Evolutionary conservation across 92 coral and sea anemone species (phyloP).

Genomic region (Porites evermanni): DNA sequence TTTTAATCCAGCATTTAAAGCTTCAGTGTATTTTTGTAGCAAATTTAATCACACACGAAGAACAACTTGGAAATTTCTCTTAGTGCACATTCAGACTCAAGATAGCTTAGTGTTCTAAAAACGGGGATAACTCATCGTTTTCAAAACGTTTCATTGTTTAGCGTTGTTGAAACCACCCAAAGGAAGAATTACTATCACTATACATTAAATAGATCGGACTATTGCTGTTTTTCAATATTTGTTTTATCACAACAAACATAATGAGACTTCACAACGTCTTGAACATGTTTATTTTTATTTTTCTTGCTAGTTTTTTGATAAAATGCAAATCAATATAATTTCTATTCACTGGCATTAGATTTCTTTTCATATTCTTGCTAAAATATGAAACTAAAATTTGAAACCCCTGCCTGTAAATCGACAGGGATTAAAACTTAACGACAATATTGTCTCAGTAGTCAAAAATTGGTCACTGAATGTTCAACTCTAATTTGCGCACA

Average conservation of each 20-base stretch:
- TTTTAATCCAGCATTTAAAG: not conserved
- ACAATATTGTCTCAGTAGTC: too few species aligned
- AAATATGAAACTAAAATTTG: too few species aligned
- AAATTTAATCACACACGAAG: constrained; percentile 6
- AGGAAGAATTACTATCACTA: constrained; percentile 1
- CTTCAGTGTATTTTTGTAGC: not conserved
- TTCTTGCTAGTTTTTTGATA: not conserved
- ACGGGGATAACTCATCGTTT: not conserved
- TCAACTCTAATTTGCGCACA: too few species aligned
- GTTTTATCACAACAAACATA: not conserved
- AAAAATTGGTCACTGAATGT: too few species aligned
- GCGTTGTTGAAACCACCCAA: not conserved
- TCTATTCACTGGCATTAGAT: not conserved
- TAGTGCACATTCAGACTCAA: too few species aligned
- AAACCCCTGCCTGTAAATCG: too few species aligned
- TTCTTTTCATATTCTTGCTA: not conserved
- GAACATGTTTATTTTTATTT: not conserved
- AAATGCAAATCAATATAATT: not conserved
- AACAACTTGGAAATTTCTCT: too few species aligned
- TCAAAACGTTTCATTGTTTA: not conserved
- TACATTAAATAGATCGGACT: not conserved
- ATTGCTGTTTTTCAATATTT: not conserved
- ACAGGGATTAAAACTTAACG: too few species aligned
- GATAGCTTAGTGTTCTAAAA: not conserved
- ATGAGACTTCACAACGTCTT: not conserved